Evolutionary conservation across 2,797 vertebrate genomes (phyloP).

Genomic region (Coregonus suidteri): DNA sequence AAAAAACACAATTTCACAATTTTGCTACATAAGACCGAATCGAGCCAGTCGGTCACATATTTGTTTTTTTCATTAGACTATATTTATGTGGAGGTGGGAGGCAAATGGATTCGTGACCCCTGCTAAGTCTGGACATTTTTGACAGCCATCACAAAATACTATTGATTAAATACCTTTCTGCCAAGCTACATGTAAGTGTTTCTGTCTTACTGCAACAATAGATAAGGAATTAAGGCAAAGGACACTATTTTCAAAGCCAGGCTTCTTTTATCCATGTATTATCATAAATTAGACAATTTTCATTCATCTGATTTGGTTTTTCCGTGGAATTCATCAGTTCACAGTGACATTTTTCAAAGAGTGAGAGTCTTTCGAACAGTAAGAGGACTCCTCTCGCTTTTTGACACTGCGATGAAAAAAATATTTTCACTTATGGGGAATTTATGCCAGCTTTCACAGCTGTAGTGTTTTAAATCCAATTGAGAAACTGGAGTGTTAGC

Average conservation of each 20-base stretch:
- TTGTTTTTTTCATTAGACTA: too few relatives aligned
- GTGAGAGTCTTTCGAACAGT: background rate
- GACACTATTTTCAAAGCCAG: background rate
- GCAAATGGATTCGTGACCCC: background rate
- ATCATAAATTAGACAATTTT: background rate
- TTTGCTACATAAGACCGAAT: too few relatives aligned
- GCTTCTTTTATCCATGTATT: background rate
- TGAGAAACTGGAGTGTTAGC: constrained; percentile 2
- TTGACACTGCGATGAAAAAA: background rate
- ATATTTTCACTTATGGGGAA: background rate
- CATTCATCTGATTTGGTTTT: background rate
- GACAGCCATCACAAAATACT: background rate
- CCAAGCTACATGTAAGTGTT: background rate
- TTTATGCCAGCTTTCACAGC: constrained; percentile 15
- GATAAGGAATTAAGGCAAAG: background rate
- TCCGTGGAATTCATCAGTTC: background rate
- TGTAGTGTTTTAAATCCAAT: constrained; percentile 30
- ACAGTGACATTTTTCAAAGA: background rate
- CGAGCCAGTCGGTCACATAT: too few relatives aligned
- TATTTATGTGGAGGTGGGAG: background rate
- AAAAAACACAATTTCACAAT: too few relatives aligned
- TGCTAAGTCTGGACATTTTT: too few relatives aligned
- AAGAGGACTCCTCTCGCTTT: background rate
- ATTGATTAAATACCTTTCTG: background rate
- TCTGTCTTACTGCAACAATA: background rate